Base-by-base conservation (phyloP, 35 echinoderm and acorn worm species). In the Lytechinus pictus region DNA sequence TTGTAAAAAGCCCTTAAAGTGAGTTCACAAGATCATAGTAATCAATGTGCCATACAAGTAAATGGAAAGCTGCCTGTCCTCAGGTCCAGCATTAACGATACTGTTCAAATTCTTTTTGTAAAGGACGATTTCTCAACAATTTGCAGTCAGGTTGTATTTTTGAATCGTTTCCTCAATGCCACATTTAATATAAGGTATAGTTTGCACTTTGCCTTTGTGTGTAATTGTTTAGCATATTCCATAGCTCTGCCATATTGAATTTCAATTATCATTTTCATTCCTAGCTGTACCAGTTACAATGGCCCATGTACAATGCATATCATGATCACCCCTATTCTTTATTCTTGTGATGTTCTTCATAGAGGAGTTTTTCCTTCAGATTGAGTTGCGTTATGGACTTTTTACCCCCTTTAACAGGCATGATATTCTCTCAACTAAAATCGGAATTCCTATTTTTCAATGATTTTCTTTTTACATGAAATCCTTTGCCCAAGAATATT, bases 151-250 rank as follows among this genome's bases (percentile, higher is more conserved):
- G 92, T 29, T 54, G 88, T 54, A 16, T 87, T 89, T 52, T 96
- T 33, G 89, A 97, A 95, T 55, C 24, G 96, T 71, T 87, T 97
- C 95, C 9, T 96, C 95, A 29, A 97, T 94, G 44, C 96, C 95
- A 28, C 96, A 97, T 10, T 24, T 19, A n/a, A 27, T 27, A 28
- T 61, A 19, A 16, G 92, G 95, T 7, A 96, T 52, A 19, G n/a
- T n/a, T n/a, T n/a, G n/a, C n/a, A n/a, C n/a, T 92, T 95, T 27
- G 96, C 89, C 9, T 94, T 58, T 54, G 21, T 66, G 56, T 97
- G 95, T 5, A 97, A 28, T 14, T 89, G 54, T 91, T 96, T 53
- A 19, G 95, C 95, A 9, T 96, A 94, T 87, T 5, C 33, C 91
- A n/a, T 89, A 54, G 52, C 96, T 95, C 9, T 94, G 61, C 6